These are phyloP conservation scores for Penaeus indicus DNA, from an alignment of 1,140 invertebrate genomes.

Conservation along the genomic window DNA sequence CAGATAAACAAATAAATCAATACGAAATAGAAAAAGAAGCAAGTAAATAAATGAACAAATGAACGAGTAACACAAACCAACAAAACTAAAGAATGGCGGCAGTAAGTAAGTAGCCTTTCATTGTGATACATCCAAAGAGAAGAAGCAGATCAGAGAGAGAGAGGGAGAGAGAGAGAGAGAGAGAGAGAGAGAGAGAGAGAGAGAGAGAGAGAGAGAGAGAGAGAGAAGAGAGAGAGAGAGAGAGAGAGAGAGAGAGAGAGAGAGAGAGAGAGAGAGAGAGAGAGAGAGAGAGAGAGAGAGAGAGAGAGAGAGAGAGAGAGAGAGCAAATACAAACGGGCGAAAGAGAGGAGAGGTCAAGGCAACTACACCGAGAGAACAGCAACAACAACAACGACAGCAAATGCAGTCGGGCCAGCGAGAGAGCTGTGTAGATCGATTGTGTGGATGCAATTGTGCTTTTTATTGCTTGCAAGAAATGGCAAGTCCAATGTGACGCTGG, in stretches of 20 bases:
- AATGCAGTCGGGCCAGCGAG: neutral
- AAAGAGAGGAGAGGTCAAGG: constrained; percentile 7
- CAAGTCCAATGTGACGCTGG: constrained; percentile 15
- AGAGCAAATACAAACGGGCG: neutral
- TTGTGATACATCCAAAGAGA: no score
- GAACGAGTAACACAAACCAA: no score
- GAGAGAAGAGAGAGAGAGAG: no score
- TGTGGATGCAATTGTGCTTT: constrained; percentile 22
- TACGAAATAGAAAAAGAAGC: no score
- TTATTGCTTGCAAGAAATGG: neutral
- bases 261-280: constrained; percentile 3
- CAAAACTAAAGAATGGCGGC: no score
- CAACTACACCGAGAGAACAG: neutral
- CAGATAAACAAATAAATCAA: no score
- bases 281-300: constrained; percentile 20
- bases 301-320: neutral
- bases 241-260: neutral
- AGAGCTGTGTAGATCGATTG: constrained; percentile 22
- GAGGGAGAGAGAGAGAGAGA: no score
- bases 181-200: no score
- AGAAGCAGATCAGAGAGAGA: neutral
- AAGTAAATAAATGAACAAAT: no score
- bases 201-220: no score
- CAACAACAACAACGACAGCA: no score
- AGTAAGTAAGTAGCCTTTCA: no score